A percentile compares a stretch with the other conserved stretches of the same genome.
These are phyloP conservation scores for Hippocampus abdominalis DNA, from an alignment of 2,113 vertebrate species.

Conservation along the genomic window DNA sequence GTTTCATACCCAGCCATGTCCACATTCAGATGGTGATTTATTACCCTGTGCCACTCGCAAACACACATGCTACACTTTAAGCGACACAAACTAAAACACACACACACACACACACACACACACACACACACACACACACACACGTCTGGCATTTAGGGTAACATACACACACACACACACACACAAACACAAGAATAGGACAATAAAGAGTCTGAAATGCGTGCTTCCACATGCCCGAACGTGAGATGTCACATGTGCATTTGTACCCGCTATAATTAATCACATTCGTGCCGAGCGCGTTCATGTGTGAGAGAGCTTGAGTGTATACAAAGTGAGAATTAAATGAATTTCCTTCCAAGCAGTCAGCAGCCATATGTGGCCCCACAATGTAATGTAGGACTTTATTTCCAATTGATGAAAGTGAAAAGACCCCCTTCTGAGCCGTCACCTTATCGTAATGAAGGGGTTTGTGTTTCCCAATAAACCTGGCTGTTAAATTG, in stretches of 20 bases:
- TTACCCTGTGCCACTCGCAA: constrained; percentile 46
- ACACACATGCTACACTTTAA: constrained; percentile 31
- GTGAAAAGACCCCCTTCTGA: neutral
- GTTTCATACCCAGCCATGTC: constrained; percentile 58
- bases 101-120: neutral
- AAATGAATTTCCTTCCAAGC: constrained; percentile 5
- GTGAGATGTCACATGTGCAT: constrained; percentile 32
- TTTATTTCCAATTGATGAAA: neutral
- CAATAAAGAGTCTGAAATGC: neutral
- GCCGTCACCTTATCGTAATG: too few relatives aligned
- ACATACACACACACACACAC: neutral
- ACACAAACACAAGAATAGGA: constrained; percentile 18
- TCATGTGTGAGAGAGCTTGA: constrained; percentile 20
- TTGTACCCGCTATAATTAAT: constrained; percentile 31
- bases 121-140: constrained; percentile 12
- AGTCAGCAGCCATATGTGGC: constrained; percentile 10
- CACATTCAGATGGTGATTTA: constrained; percentile 69
- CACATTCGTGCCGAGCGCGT: constrained; percentile 17
- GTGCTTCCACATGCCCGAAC: constrained; percentile 26
- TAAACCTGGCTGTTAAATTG: too few relatives aligned
- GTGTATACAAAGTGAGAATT: constrained; percentile 12
- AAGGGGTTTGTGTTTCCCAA: neutral
- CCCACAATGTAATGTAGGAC: constrained; percentile 2
- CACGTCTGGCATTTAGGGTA: constrained; percentile 49
- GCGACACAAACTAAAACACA: constrained; percentile 25